Conservation (phyloP, 2,888 invertebrate species). For the Temnothorax unifasciatus region DNA sequence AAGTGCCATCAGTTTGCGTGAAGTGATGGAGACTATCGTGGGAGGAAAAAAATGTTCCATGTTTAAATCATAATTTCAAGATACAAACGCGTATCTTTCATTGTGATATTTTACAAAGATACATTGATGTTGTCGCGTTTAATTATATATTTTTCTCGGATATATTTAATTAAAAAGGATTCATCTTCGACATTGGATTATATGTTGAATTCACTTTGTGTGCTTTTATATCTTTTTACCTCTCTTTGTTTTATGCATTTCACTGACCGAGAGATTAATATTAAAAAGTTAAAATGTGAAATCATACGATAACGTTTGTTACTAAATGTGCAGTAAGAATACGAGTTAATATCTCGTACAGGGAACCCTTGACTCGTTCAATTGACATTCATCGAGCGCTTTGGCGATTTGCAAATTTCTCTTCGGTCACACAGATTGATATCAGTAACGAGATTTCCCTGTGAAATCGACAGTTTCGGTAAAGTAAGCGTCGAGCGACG, state of each 20-base stretch:
- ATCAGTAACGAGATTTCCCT: slow-evolving; percentile 42
- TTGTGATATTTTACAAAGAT: not conserved
- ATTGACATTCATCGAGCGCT: slow-evolving; percentile 32
- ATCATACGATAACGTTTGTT: not conserved
- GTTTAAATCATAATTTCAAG: not conserved
- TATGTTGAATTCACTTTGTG: not conserved
- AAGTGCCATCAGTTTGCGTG: not conserved
- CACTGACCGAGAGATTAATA: not conserved
- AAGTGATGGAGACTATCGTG: not conserved
- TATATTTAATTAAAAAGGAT: slow-evolving; percentile 8
- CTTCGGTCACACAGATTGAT: slow-evolving; percentile 5
- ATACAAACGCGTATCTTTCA: not conserved
- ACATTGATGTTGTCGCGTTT: not conserved
- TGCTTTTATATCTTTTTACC: not conserved
- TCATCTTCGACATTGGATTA: not conserved
- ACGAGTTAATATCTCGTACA: not conserved
- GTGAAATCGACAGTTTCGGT: slow-evolving; percentile 17
- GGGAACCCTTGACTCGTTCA: not conserved
- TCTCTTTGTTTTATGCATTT: not conserved
- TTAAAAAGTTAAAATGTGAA: not conserved
- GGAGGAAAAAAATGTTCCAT: slow-evolving; percentile 12
- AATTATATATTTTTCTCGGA: not conserved
- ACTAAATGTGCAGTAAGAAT: not conserved
- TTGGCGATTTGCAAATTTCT: slow-evolving; percentile 35
- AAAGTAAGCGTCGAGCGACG: slow-evolving; percentile 36